A percentile compares a stretch with the other conserved stretches of the same genome.
Conservation (phyloP, 2,888 invertebrate genomes). For the Acheta domesticus region DNA sequence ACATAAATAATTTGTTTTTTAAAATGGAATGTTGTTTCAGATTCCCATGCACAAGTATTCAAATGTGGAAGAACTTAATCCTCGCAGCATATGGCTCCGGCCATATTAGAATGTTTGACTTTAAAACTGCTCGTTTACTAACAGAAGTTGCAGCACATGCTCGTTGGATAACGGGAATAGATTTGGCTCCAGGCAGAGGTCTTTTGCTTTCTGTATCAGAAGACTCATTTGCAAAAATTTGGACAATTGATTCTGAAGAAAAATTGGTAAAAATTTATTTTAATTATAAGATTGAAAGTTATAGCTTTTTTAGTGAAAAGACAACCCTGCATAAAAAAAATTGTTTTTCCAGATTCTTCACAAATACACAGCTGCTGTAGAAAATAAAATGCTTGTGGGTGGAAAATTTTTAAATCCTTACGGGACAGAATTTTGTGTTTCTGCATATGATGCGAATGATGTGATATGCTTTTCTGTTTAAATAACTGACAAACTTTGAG, state of each 20-base stretch:
- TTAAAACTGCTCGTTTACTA: conserved; percentile 34
- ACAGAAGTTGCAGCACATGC: conserved; percentile 43
- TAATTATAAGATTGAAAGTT: neutral
- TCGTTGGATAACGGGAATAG: conserved; percentile 42
- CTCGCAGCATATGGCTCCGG: conserved; percentile 43
- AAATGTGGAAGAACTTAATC: conserved; percentile 39
- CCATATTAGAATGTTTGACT: conserved; percentile 41
- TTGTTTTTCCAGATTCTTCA: conserved; percentile 39
- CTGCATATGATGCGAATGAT: conserved; percentile 41
- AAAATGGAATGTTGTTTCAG: conserved; percentile 33
- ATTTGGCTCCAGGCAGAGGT: conserved; percentile 40
- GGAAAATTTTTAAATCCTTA: conserved; percentile 41
- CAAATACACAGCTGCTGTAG: conserved; percentile 39
- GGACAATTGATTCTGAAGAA: conserved; percentile 34
- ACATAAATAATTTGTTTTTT: too few species aligned
- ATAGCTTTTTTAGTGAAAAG: neutral
- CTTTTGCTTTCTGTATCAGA: conserved; percentile 41
- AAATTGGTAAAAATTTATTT: conserved; percentile 33
- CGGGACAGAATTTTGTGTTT: conserved; percentile 42
- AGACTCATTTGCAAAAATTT: conserved; percentile 43
- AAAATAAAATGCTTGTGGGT: conserved; percentile 42
- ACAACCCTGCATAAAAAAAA: neutral
- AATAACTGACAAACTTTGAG: neutral
- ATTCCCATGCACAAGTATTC: conserved; percentile 40
- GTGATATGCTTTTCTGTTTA: conserved; percentile 39